Conservation (phyloP, 2,113 vertebrate genomes). For the Vulpes vulpes region DNA sequence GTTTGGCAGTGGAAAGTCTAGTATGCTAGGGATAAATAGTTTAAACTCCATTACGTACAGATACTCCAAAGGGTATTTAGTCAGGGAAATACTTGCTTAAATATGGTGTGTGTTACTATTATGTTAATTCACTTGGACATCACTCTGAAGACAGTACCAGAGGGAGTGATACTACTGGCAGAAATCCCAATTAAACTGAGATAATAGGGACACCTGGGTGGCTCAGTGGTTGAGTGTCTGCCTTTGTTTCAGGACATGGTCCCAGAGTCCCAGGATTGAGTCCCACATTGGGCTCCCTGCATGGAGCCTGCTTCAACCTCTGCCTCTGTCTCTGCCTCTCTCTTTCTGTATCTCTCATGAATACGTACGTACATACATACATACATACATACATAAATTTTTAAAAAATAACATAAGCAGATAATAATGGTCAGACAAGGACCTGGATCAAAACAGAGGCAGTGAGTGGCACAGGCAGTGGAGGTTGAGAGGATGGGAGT, state of each 20-base stretch:
- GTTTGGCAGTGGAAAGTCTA: not conserved
- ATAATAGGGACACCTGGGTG: too few species aligned
- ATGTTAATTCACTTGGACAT: not conserved
- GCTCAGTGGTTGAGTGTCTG: too few species aligned
- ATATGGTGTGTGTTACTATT: not conserved
- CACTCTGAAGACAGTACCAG: not conserved
- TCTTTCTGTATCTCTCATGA: too few species aligned
- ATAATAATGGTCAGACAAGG: not conserved
- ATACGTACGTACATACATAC: fast-evolving
- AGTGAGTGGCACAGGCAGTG: not conserved
- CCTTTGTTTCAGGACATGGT: too few species aligned
- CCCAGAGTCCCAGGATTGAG: too few species aligned
- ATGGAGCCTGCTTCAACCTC: too few species aligned
- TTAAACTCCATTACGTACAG: not conserved
- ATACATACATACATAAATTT: too few species aligned
- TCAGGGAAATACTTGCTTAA: not conserved
- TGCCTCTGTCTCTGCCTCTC: too few species aligned
- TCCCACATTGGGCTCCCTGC: too few species aligned
- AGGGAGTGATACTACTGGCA: not conserved
- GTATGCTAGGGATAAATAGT: not conserved
- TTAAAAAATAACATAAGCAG: too few species aligned
- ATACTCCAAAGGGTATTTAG: not conserved
- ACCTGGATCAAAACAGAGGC: not conserved
- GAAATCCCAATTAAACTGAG: not conserved
- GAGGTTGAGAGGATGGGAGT: not conserved